Evolutionary conservation across 2,113 vertebrate species (phyloP).

Genomic region (Edolisoma coerulescens): DNA sequence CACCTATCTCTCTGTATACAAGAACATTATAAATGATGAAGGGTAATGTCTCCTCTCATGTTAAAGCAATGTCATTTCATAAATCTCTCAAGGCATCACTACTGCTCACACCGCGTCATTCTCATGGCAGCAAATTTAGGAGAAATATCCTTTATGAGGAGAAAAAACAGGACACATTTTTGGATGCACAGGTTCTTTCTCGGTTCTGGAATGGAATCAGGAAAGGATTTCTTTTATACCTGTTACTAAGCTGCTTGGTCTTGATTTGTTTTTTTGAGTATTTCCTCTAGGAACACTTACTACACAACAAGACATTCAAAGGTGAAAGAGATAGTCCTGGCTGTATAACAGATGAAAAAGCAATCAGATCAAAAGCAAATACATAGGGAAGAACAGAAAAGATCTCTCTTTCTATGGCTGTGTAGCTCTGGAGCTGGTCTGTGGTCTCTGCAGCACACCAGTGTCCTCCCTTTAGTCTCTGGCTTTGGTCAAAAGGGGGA

Average conservation of each 20-base stretch:
- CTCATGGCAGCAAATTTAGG: background rate
- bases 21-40: background rate
- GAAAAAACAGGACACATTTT: background rate
- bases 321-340: background rate
- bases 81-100: background rate
- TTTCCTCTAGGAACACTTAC: background rate
- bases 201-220: background rate
- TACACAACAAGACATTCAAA: background rate
- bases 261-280: background rate
- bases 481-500: background rate
- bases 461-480: background rate
- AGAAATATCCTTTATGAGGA: background rate
- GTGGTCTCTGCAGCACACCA: background rate
- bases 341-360: background rate
- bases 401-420: background rate
- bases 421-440: background rate
- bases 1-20: background rate
- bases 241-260: background rate
- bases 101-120: background rate
- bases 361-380: background rate
- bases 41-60: background rate
- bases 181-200: background rate
- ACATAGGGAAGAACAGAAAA: background rate
- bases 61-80: background rate
- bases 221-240: background rate